These are phyloP conservation scores for Sepioteuthis lessoniana DNA, from an alignment of 2,888 invertebrate genomes.

Conservation along the genomic window DNA sequence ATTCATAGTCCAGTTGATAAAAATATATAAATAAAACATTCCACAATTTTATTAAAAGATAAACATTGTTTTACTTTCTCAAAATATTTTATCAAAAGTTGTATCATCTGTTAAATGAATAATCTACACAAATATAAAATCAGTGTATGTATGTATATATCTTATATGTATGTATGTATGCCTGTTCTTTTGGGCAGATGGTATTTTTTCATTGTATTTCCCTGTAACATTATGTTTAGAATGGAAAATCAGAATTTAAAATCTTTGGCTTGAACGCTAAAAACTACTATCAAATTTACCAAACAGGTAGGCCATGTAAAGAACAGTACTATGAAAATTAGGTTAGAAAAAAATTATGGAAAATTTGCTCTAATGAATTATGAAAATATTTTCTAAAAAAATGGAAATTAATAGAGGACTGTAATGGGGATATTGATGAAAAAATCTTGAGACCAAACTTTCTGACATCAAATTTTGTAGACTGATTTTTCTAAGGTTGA, in stretches of 20 bases:
- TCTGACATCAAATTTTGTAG: no score
- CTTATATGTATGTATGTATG: not conserved
- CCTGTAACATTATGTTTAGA: no score
- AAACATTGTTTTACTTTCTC: not conserved
- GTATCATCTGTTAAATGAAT: not conserved
- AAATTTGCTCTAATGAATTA: no score
- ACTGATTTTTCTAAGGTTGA: not conserved
- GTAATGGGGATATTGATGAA: no score
- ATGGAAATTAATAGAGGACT: no score
- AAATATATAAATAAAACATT: not conserved
- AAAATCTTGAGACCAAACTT: no score
- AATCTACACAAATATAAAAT: not conserved
- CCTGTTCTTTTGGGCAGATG: not conserved
- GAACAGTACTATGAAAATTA: no score
- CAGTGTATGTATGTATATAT: no score
- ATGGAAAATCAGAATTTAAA: no score
- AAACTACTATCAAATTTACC: not conserved
- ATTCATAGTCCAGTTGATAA: not conserved
- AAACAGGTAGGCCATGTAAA: not conserved
- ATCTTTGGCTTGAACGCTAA: not conserved
- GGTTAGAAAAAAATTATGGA: no score
- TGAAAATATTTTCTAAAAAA: no score
- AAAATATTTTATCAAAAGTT: not conserved
- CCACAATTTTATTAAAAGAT: not conserved
- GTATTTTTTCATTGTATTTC: not conserved